These are phyloP conservation scores for Drosophila nasuta DNA, from an alignment of 1,140 invertebrate species.

Conservation along the genomic window DNA sequence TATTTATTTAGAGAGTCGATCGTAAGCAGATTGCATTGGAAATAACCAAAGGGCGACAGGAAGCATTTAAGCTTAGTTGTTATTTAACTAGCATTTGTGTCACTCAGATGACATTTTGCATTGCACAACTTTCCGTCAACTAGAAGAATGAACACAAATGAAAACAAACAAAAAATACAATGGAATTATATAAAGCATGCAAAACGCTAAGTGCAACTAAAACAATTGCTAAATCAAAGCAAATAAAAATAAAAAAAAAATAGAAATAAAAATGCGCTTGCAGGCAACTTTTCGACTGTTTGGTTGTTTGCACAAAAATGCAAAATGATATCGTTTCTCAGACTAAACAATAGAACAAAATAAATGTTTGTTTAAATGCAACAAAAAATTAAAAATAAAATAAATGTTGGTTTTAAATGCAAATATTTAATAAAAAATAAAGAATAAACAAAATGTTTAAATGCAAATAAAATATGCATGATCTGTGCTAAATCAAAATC, in stretches of 20 bases:
- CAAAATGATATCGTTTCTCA: background rate
- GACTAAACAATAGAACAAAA: background rate
- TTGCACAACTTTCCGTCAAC: slow-evolving; percentile 54
- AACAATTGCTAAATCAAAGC: slow-evolving; percentile 17
- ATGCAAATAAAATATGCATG: slow-evolving; percentile 40
- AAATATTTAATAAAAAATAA: slow-evolving; percentile 4
- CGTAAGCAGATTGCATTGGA: slow-evolving; percentile 61
- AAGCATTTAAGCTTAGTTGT: slow-evolving; percentile 31
- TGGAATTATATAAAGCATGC: slow-evolving; percentile 42
- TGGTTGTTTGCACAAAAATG: background rate
- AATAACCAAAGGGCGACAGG: slow-evolving; percentile 17
- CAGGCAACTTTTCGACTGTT: slow-evolving; percentile 2
- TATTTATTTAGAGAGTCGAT: slow-evolving; percentile 64
- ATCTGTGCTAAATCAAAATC: slow-evolving; percentile 24
- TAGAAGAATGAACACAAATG: no score
- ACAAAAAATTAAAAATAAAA: no score
- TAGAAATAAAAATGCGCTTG: slow-evolving; percentile 1
- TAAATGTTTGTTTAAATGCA: slow-evolving; percentile 13
- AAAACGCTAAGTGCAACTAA: slow-evolving; percentile 19
- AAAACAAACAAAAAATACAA: slow-evolving; percentile 22
- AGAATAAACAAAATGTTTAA: slow-evolving; percentile 5
- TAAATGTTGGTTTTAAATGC: slow-evolving; percentile 18
- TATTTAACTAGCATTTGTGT: slow-evolving; percentile 36
- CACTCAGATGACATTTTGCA: slow-evolving; percentile 51
- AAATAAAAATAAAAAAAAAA: slow-evolving; percentile 2